These are phyloP conservation scores for Aphelenchoides besseyi DNA, from an alignment of 1,140 invertebrate genomes.

Conservation along the genomic window DNA sequence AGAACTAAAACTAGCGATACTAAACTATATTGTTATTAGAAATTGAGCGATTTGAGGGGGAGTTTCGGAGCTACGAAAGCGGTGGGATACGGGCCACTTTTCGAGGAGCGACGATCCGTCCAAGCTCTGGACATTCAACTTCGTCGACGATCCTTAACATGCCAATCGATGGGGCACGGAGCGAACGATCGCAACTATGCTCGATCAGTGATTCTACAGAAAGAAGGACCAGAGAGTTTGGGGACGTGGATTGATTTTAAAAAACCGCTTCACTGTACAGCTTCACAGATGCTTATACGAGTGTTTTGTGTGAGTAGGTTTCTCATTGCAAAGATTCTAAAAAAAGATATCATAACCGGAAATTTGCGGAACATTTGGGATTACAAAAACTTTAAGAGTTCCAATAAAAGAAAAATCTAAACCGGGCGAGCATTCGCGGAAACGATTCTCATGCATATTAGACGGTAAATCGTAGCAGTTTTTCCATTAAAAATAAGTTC, in stretches of 20 bases:
- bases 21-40: background rate
- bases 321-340: background rate
- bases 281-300: background rate
- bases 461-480: too few relatives aligned
- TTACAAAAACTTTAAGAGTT: background rate
- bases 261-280: background rate
- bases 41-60: background rate
- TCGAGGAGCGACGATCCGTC: background rate
- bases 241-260: background rate
- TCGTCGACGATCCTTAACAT: slow-evolving; percentile 4
- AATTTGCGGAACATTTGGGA: background rate
- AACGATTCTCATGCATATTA: too few relatives aligned
- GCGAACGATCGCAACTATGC: background rate
- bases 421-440: too few relatives aligned
- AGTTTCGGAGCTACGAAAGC: slow-evolving; percentile 10
- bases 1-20: slow-evolving; percentile 4
- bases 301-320: background rate
- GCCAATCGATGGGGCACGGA: slow-evolving; percentile 20
- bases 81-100: background rate
- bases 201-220: background rate
- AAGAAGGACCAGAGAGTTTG: background rate
- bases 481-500: too few relatives aligned
- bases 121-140: slow-evolving; percentile 18
- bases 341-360: background rate
- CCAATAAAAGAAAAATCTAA: too few relatives aligned